Base-by-base conservation (phyloP, 1,140 invertebrate species). In the Aphaenogaster ashmeadi region DNA sequence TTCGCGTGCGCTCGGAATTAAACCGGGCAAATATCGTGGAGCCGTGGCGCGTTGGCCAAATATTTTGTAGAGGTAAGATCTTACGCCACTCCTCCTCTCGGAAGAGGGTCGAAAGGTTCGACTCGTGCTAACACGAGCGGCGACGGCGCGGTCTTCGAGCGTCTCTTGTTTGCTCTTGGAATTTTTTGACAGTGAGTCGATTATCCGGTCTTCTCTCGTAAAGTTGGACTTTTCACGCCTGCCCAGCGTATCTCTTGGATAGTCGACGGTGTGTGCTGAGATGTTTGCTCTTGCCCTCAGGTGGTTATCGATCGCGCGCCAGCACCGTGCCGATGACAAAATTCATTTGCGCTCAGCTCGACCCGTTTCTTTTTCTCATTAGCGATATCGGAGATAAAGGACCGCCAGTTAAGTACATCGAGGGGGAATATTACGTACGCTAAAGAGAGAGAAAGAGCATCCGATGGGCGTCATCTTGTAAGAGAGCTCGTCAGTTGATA, bases 51-150 rank as follows among this genome's bases (percentile, higher is more conserved):
- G 47, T 60, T 62, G 88, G 50, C 41, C 60, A 90, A 90, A 90
- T 90, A 90, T 90, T 90, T 90, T 80, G 58, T 87, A 38, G 15
- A 67, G 62, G 50, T 78, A 67, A 79, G 50, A 33, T 81, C 85
- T 86, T 86, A 75, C 54, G 41, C 21, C 67, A 74, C 18, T 74
- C 67, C 71, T 52, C 36, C 8, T 13, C 47, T 52, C 33, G 74
- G 21, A 50, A 21, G 11, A 69, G 27, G 52, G 36, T 56, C 74
- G 36, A 52, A 50, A 15, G 52, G 69, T 74, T 18, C 54, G 36
- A 54, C 52, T 75, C 60, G 50, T 75, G 81, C 69, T 84, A 84
- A 75, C 64, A 58, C 67, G 50, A 56, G 33, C 60, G 56, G 5
- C 86, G 60, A 54, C 80, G 47, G 21, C 0, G 38, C 64, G 50